These are phyloP conservation scores for Anastrepha ludens DNA, from an alignment of 1,140 invertebrate species.

Conservation along the genomic window DNA sequence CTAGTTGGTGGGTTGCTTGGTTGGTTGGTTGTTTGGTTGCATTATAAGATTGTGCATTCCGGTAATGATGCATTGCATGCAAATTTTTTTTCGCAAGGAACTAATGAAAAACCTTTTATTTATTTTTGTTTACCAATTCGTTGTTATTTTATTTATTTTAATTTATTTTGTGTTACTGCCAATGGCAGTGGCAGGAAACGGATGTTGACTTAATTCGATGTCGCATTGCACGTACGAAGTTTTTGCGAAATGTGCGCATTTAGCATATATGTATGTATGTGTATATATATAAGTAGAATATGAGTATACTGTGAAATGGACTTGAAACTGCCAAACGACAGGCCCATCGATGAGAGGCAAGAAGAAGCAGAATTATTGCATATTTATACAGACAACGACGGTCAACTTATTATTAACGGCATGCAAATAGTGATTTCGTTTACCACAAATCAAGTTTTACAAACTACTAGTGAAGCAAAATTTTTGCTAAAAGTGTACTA, in stretches of 20 bases:
- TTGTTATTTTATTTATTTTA: constrained; percentile 13
- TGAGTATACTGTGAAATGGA: too few relatives aligned
- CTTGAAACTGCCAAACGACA: background rate
- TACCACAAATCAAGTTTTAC: too few relatives aligned
- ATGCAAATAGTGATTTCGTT: too few relatives aligned
- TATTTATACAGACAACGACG: background rate
- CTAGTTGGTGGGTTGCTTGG: background rate
- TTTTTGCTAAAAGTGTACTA: too few relatives aligned
- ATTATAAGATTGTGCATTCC: background rate
- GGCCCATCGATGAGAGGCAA: background rate
- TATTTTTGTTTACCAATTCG: background rate
- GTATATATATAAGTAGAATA: background rate
- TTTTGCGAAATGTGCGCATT: background rate
- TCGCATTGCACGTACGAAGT: constrained; percentile 38
- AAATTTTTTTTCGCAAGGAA: constrained; percentile 6
- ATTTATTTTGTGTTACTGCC: background rate
- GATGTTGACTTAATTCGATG: constrained; percentile 45
- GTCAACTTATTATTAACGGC: too few relatives aligned
- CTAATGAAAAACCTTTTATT: background rate
- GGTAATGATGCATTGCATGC: constrained; percentile 34
- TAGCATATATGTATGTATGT: background rate
- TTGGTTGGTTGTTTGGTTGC: background rate
- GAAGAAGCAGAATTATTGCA: background rate
- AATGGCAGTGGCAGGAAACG: constrained; percentile 22
- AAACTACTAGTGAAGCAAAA: too few relatives aligned